Conservation (phyloP, 2,113 vertebrate genomes). For the Campylomormyrus tamandua region DNA sequence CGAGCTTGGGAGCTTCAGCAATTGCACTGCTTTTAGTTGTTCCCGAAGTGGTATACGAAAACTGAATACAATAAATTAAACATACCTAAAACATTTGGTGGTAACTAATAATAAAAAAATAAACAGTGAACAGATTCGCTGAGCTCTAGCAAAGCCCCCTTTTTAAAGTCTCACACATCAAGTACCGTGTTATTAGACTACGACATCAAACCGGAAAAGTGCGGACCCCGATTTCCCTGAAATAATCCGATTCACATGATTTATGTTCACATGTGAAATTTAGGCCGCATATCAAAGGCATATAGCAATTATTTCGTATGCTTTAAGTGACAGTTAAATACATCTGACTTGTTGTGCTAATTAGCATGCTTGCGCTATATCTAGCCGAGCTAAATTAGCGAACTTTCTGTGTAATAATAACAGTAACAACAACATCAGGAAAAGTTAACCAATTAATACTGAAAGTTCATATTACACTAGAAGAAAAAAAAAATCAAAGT, state of each 20-base stretch:
- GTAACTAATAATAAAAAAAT: neutral
- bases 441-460: neutral
- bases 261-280: neutral
- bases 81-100: neutral
- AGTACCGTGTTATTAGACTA: neutral
- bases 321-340: neutral
- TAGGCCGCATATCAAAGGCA: neutral
- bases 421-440: neutral
- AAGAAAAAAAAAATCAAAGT: neutral
- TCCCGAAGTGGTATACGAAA: neutral
- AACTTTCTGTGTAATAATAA: neutral
- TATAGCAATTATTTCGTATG: neutral
- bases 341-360: neutral
- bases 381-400: neutral
- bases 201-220: neutral
- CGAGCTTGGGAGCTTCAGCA: neutral
- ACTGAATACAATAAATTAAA: neutral
- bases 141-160: neutral
- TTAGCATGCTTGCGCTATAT: neutral
- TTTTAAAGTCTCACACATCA: neutral
- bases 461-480: neutral
- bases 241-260: neutral
- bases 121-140: neutral
- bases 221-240: neutral
- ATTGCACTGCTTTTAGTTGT: neutral